These are phyloP conservation scores for Tachyglossus aculeatus DNA, from an alignment of 2,797 vertebrate species.

Conservation along the genomic window DNA sequence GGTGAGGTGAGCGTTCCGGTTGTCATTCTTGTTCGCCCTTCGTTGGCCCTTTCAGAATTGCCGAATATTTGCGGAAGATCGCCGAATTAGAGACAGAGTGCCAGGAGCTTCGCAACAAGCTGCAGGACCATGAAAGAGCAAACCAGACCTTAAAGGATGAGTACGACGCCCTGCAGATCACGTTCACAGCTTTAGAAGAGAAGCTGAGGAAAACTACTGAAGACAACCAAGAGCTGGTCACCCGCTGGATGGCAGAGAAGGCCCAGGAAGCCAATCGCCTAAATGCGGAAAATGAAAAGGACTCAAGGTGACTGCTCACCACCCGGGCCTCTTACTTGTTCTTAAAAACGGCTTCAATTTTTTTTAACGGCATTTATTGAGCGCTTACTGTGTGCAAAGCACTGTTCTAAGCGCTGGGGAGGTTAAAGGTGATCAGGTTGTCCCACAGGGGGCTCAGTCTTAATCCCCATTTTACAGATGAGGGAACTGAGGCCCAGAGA, in stretches of 20 bases:
- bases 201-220: slow-evolving; percentile 92
- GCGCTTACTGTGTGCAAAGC: not conserved
- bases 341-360: not conserved
- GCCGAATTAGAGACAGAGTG: slow-evolving; percentile 86
- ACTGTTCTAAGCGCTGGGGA: not conserved
- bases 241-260: slow-evolving; percentile 98
- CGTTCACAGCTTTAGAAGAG: slow-evolving; percentile 94
- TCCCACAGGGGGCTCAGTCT: too few relatives aligned
- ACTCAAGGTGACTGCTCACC: slow-evolving; percentile 87
- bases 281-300: slow-evolving; percentile 97
- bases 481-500: too few relatives aligned
- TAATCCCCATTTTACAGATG: too few relatives aligned
- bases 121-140: slow-evolving; percentile 91
- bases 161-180: slow-evolving; percentile 96
- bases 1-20: not conserved
- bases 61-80: slow-evolving; percentile 88
- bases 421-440: too few relatives aligned
- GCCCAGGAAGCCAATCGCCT: slow-evolving; percentile 94
- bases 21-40: not conserved
- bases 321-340: not conserved
- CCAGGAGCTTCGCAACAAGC: slow-evolving; percentile 81
- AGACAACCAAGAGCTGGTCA: slow-evolving; percentile 96
- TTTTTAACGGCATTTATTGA: too few relatives aligned
- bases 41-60: slow-evolving; percentile 78
- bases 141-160: slow-evolving; percentile 97